These are phyloP conservation scores for Tachysurus vachellii DNA, from an alignment of 2,113 vertebrate species.

Conservation along the genomic window DNA sequence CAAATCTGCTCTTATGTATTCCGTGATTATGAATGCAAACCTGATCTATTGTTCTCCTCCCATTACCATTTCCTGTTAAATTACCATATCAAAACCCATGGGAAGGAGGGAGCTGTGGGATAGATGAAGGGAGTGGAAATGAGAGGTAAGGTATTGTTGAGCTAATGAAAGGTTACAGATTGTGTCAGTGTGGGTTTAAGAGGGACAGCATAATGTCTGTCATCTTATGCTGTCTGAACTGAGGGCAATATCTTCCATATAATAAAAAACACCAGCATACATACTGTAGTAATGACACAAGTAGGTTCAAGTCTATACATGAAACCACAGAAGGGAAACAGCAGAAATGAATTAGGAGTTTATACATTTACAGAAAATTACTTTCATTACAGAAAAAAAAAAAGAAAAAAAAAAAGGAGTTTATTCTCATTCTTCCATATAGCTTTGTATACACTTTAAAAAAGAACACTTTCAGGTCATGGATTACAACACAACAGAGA, in stretches of 20 bases:
- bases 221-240: constrained; percentile 2
- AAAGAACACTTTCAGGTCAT: background rate
- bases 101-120: constrained; percentile 3
- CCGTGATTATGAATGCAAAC: constrained; percentile 35
- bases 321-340: background rate
- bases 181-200: constrained; percentile 6
- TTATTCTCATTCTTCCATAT: background rate
- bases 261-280: background rate
- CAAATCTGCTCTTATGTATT: constrained; percentile 17
- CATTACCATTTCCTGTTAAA: constrained; percentile 32
- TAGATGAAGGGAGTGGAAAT: constrained; percentile 14
- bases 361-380: background rate
- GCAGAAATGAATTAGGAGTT: background rate
- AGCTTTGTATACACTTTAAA: background rate
- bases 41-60: constrained; percentile 20
- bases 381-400: too few species aligned
- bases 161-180: constrained; percentile 23
- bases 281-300: background rate
- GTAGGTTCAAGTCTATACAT: background rate
- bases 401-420: too few species aligned
- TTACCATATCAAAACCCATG: constrained; percentile 40
- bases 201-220: constrained; percentile 7
- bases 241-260: background rate
- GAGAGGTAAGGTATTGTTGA: constrained; percentile 23
- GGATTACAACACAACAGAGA: background rate